Evolutionary conservation across 2,888 invertebrate genomes (phyloP).

Genomic region (Diachrysia chrysitis): DNA sequence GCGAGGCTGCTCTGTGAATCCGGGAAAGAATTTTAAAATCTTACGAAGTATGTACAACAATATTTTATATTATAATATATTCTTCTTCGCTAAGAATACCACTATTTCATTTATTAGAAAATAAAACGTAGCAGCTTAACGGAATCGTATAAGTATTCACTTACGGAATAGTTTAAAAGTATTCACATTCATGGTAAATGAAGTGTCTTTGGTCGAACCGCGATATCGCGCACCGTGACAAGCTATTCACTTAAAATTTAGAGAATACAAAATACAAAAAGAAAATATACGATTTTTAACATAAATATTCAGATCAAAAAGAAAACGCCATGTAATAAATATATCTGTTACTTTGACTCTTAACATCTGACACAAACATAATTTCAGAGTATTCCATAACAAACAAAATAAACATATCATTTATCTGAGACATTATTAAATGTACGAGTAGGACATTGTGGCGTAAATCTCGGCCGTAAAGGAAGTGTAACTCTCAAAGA

Average conservation of each 20-base stretch:
- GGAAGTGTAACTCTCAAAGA: constrained; percentile 46
- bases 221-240: no score
- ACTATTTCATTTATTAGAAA: background rate
- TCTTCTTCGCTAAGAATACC: background rate
- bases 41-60: background rate
- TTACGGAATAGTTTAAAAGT: no score
- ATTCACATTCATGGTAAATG: no score
- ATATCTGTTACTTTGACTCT: background rate
- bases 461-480: constrained; percentile 18
- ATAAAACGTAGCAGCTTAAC: background rate
- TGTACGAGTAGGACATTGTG: constrained; percentile 12
- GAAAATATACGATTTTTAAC: no score
- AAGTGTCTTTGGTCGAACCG: no score
- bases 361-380: background rate
- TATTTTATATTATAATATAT: background rate
- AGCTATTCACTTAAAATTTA: no score
- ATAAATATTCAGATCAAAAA: no score
- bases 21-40: background rate
- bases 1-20: background rate
- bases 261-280: no score
- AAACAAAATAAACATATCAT: background rate
- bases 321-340: no score
- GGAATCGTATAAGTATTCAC: no score
- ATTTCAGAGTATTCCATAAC: background rate
- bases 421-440: constrained; percentile 7